phyloP scores from a whole-genome alignment of 2,113 vertebrate genomes.

The Collichthys lucidus region DNA sequence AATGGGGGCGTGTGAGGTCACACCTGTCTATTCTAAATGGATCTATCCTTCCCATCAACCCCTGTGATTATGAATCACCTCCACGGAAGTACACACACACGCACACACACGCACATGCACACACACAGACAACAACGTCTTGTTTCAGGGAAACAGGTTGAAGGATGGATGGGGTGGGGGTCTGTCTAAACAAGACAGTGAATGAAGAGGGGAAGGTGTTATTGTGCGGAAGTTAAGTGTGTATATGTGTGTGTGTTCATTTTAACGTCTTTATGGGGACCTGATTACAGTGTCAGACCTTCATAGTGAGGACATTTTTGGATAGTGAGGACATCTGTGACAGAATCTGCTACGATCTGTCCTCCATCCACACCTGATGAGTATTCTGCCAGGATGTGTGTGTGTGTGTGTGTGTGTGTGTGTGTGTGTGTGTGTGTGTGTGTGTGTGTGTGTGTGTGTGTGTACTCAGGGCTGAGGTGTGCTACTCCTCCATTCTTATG shows the following conservation, averaged over 20 bases:
- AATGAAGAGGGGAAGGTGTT: constrained; percentile 37
- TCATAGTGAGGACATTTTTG: background rate
- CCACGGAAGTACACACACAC: constrained; percentile 21
- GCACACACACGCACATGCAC: constrained; percentile 21
- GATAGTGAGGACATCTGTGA: background rate
- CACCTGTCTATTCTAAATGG: constrained; percentile 63
- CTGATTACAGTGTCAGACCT: background rate
- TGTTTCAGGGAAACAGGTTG: constrained; percentile 29
- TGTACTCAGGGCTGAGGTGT: constrained; percentile 56
- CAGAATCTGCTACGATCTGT: background rate
- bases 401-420: constrained; percentile 41
- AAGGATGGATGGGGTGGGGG: constrained; percentile 37
- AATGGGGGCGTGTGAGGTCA: constrained; percentile 51
- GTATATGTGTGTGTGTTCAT: constrained; percentile 30
- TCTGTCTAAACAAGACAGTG: constrained; percentile 64
- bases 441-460: constrained; percentile 33
- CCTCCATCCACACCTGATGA: constrained; percentile 33
- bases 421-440: constrained; percentile 29
- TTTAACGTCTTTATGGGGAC: background rate
- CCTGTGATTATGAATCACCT: constrained; percentile 59
- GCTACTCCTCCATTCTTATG: constrained; percentile 70
- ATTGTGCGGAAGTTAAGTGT: constrained; percentile 44
- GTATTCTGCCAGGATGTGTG: constrained; percentile 27
- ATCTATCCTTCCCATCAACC: constrained; percentile 53
- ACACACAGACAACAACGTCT: constrained; percentile 1